phyloP scores from a whole-genome alignment of 1,140 invertebrate genomes.

The Telenomus remus region DNA sequence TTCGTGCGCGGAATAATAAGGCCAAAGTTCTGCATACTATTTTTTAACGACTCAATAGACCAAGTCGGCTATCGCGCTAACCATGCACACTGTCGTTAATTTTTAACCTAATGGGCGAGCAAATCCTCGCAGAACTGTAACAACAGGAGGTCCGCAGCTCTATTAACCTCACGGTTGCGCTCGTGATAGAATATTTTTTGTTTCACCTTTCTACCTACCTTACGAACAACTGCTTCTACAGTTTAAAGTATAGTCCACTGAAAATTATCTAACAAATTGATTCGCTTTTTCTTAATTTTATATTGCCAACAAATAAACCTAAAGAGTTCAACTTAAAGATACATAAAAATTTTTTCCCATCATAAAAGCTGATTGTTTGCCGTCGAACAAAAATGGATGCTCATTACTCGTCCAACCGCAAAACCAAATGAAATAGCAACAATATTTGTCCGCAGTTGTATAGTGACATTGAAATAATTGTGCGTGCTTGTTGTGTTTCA shows the following conservation, averaged over 20 bases:
- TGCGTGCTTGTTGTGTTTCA: constrained; percentile 67
- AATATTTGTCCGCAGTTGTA: constrained; percentile 7
- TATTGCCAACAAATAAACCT: no score
- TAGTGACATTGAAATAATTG: constrained; percentile 45
- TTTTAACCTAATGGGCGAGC: constrained; percentile 34
- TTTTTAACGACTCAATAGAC: constrained; percentile 40
- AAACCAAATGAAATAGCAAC: constrained; percentile 41
- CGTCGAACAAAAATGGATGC: constrained; percentile 1
- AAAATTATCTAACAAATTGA: no score
- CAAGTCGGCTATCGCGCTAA: constrained; percentile 17
- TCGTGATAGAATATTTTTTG: constrained; percentile 14
- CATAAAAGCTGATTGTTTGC: no score
- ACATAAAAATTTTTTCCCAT: no score
- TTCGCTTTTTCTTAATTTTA: no score
- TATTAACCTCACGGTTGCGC: constrained; percentile 29
- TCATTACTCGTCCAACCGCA: constrained; percentile 33
- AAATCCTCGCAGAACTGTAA: constrained; percentile 26
- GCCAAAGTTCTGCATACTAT: constrained; percentile 32
- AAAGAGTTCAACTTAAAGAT: no score
- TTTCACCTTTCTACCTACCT: not conserved
- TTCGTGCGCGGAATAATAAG: constrained; percentile 38
- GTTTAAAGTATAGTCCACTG: no score
- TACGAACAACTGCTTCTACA: not conserved
- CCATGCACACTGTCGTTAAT: constrained; percentile 22
- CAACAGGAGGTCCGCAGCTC: constrained; percentile 5